phyloP scores from a whole-genome alignment of 2,797 vertebrate genomes.

The Coregonus suidteri region DNA sequence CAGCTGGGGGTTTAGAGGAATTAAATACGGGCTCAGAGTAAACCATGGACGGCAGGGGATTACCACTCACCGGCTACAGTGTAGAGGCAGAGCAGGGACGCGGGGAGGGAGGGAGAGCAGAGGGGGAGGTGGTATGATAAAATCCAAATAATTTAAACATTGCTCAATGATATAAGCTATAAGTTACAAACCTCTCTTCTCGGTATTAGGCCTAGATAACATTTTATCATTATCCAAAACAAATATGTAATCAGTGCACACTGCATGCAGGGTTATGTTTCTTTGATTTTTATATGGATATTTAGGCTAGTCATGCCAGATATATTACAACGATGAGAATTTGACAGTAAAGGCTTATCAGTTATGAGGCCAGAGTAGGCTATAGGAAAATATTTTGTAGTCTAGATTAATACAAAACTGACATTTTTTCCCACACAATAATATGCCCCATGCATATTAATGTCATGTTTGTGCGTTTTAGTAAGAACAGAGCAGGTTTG shows the following conservation, averaged over 20 bases:
- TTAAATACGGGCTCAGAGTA: slow-evolving; percentile 83
- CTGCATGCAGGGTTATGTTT: neutral
- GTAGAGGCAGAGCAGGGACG: slow-evolving; percentile 63
- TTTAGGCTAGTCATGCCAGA: neutral
- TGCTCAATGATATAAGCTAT: slow-evolving; percentile 6
- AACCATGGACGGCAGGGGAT: slow-evolving; percentile 80
- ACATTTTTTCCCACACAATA: neutral
- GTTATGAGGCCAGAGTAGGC: neutral
- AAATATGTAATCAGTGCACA: neutral
- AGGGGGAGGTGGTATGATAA: slow-evolving; percentile 19
- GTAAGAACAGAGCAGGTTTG: neutral
- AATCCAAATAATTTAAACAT: slow-evolving; percentile 26
- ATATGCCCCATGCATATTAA: neutral
- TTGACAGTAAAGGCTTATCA: too few species aligned
- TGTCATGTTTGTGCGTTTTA: neutral
- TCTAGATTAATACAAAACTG: neutral
- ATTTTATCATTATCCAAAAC: neutral
- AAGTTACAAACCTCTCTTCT: neutral
- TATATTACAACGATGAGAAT: neutral
- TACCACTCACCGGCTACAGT: slow-evolving; percentile 77
- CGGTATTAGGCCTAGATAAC: neutral
- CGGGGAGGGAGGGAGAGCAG: slow-evolving; percentile 51
- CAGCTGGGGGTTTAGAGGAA: slow-evolving; percentile 84
- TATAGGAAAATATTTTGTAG: neutral
- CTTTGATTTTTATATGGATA: neutral